Conservation (phyloP, 1,140 invertebrate species). For the Drosophila setifemur region DNA sequence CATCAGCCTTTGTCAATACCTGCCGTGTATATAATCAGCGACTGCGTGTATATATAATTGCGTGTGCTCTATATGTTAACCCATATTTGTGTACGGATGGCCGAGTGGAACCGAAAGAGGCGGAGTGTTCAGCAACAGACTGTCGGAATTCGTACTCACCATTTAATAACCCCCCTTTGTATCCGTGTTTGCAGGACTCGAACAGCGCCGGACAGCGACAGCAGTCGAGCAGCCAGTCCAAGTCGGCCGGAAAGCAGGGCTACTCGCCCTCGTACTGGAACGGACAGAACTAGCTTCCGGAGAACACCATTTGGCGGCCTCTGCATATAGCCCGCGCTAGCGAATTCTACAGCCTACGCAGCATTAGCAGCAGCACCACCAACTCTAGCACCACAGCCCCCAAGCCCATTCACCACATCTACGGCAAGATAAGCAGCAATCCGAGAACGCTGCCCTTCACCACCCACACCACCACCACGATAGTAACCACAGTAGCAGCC, state of each 20-base stretch:
- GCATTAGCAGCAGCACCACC: constrained; percentile 23
- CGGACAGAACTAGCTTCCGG: constrained; percentile 84
- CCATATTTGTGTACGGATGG: constrained; percentile 26
- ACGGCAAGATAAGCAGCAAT: constrained; percentile 51
- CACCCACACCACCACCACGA: constrained; percentile 25
- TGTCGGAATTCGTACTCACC: too few species aligned
- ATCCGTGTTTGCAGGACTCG: constrained; percentile 85
- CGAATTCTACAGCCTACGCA: constrained; percentile 64
- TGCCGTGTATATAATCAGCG: constrained; percentile 27
- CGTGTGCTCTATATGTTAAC: constrained; percentile 29
- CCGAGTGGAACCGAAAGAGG: constrained; percentile 24
- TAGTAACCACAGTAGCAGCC: constrained; percentile 33
- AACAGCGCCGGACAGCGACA: constrained; percentile 87
- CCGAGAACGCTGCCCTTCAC: constrained; percentile 46
- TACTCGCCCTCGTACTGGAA: constrained; percentile 87
- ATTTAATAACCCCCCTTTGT: neutral
- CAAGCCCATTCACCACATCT: constrained; percentile 61
- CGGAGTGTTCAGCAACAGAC: neutral
- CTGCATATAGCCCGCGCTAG: constrained; percentile 54
- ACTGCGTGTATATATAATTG: constrained; percentile 12
- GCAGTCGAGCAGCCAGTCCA: constrained; percentile 87
- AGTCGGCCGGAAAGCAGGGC: constrained; percentile 86
- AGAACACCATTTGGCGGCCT: constrained; percentile 69
- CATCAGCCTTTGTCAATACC: constrained; percentile 6
- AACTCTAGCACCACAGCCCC: constrained; percentile 18